These are phyloP conservation scores for Dendrophyllia cribrosa DNA, from an alignment of 64 coral and sea anemone species.

Conservation along the genomic window DNA sequence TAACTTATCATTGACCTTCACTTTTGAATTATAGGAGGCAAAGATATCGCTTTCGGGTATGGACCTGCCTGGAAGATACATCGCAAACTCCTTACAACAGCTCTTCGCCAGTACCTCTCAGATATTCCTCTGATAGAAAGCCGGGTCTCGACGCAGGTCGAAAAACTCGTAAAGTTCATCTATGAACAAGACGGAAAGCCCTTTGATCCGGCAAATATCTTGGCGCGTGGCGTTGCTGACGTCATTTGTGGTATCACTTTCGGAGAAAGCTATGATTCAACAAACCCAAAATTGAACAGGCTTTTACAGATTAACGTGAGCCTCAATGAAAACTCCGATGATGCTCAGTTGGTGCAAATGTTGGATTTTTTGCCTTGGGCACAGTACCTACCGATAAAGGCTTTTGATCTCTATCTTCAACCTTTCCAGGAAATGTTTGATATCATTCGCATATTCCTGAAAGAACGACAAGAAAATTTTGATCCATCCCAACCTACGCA, in stretches of 20 bases:
- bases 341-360: background rate
- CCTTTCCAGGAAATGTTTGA: background rate
- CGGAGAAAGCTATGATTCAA: background rate
- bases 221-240: background rate
- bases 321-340: too few relatives aligned
- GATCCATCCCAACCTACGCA: background rate
- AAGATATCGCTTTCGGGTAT: background rate
- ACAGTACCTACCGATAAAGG: background rate
- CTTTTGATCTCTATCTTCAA: background rate
- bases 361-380: slow-evolving; percentile 11
- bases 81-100: slow-evolving; percentile 6
- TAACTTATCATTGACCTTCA: too few relatives aligned
- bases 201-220: background rate
- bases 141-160: background rate
- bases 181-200: slow-evolving; percentile 19
- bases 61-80: background rate
- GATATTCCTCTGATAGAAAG: slow-evolving; percentile 7
- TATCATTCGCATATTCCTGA: slow-evolving; percentile 9
- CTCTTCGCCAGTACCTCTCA: slow-evolving; percentile 7
- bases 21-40: background rate
- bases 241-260: slow-evolving; percentile 37
- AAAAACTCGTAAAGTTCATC: background rate
- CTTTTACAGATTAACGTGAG: background rate
- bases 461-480: background rate
- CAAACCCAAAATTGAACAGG: background rate